phyloP scores from a whole-genome alignment of 2,797 vertebrate species.

The Phylloscopus collybita region DNA sequence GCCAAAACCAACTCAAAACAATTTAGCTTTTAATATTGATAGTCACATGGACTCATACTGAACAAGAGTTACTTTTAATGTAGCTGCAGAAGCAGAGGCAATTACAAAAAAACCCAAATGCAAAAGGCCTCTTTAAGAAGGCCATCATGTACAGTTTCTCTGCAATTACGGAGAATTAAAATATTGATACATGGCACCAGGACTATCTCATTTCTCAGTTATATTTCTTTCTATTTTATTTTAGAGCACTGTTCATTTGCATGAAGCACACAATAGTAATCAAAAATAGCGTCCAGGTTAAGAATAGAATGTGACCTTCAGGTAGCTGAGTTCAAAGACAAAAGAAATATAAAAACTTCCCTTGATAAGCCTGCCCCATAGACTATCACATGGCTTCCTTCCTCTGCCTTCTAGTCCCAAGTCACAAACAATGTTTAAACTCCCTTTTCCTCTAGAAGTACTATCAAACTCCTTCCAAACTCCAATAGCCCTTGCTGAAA shows the following conservation, averaged over 20 bases:
- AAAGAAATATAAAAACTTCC: not conserved
- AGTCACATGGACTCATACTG: not conserved
- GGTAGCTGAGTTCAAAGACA: accelerated
- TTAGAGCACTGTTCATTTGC: not conserved
- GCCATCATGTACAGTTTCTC: not conserved
- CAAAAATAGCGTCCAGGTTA: not conserved
- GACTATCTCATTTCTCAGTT: not conserved
- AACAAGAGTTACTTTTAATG: not conserved
- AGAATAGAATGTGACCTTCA: not conserved
- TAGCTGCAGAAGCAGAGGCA: not conserved
- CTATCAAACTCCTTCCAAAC: not conserved
- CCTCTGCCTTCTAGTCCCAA: not conserved
- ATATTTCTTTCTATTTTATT: not conserved
- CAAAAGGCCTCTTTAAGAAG: not conserved
- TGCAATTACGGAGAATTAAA: not conserved
- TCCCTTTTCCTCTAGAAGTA: not conserved
- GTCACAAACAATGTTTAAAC: not conserved
- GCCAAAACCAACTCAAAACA: conserved; percentile 3
- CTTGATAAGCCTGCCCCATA: not conserved
- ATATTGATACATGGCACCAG: not conserved
- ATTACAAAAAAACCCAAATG: not conserved
- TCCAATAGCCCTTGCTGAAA: not conserved
- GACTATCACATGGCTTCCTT: not conserved
- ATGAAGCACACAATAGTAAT: not conserved
- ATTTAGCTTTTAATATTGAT: not conserved